Evolutionary conservation across 2,113 vertebrate genomes (phyloP).

Genomic region (Dasyurus viverrinus): DNA sequence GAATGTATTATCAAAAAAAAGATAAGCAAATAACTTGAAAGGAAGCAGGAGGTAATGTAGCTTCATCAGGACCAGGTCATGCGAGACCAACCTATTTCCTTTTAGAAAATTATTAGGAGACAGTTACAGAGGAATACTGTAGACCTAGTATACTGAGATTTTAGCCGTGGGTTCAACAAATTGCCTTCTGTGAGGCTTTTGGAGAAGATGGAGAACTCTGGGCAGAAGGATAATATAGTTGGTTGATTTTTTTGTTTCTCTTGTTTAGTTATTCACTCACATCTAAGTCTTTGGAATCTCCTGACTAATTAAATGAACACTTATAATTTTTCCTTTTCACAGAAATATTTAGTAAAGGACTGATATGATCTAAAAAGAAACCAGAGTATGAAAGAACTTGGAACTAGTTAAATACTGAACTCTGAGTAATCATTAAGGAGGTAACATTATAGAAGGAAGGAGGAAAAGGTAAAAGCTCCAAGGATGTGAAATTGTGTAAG

Average conservation of each 20-base stretch:
- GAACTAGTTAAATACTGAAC: neutral
- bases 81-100: neutral
- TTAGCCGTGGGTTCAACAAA: neutral
- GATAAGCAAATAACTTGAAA: neutral
- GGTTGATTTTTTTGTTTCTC: neutral
- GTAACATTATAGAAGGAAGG: neutral
- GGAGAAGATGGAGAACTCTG: neutral
- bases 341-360: neutral
- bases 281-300: neutral
- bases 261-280: neutral
- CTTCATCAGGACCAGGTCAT: neutral
- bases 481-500: neutral
- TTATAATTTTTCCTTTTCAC: too few relatives aligned
- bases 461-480: neutral
- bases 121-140: neutral
- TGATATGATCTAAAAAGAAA: neutral
- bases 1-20: constrained; percentile 10
- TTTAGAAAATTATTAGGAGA: constrained; percentile 4
- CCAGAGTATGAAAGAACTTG: neutral
- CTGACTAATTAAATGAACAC: neutral
- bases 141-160: neutral
- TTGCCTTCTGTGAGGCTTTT: neutral
- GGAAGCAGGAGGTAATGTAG: neutral
- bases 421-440: neutral
- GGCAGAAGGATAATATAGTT: neutral